Evolutionary conservation across 2,888 invertebrate species (phyloP).

Genomic region (Imbricaverruca yamaguchii): DNA sequence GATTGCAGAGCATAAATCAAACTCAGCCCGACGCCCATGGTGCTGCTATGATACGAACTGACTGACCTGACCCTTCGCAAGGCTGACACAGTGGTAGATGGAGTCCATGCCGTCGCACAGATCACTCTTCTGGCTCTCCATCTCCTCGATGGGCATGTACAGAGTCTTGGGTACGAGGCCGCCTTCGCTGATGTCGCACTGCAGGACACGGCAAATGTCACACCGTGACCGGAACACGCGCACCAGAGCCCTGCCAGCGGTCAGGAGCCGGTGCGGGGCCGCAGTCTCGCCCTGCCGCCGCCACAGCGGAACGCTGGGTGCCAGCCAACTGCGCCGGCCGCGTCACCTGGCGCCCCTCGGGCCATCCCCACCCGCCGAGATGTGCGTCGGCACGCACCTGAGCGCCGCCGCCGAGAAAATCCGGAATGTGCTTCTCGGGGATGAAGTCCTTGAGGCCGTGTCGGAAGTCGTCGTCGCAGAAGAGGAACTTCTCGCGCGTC

Average conservation of each 20-base stretch:
- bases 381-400: slow-evolving; percentile 52
- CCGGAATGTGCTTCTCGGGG: slow-evolving; percentile 73
- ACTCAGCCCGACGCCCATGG: too few relatives aligned
- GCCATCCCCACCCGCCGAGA: too few relatives aligned
- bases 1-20: too few relatives aligned
- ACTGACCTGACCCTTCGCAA: slow-evolving; percentile 52
- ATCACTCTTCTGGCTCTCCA: slow-evolving; percentile 37
- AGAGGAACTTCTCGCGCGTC: slow-evolving; percentile 66
- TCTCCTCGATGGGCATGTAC: slow-evolving; percentile 57
- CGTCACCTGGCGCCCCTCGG: too few relatives aligned
- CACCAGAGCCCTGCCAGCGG: too few relatives aligned
- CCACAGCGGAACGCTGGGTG: too few relatives aligned
- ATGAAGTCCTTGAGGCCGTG: slow-evolving; percentile 77
- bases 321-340: too few relatives aligned
- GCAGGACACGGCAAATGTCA: neutral
- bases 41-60: too few relatives aligned
- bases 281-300: too few relatives aligned
- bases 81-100: slow-evolving; percentile 60
- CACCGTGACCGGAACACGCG: too few relatives aligned
- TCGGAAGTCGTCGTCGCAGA: slow-evolving; percentile 82
- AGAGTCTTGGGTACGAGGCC: slow-evolving; percentile 80
- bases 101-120: slow-evolving; percentile 51
- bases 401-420: slow-evolving; percentile 84
- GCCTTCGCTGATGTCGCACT: slow-evolving; percentile 49
- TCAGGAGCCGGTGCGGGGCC: too few relatives aligned